Percentiles rank a stretch among this genome's conserved stretches.
phyloP scores from a whole-genome alignment of 2,797 vertebrate genomes.

The Austrolebias charrua region DNA sequence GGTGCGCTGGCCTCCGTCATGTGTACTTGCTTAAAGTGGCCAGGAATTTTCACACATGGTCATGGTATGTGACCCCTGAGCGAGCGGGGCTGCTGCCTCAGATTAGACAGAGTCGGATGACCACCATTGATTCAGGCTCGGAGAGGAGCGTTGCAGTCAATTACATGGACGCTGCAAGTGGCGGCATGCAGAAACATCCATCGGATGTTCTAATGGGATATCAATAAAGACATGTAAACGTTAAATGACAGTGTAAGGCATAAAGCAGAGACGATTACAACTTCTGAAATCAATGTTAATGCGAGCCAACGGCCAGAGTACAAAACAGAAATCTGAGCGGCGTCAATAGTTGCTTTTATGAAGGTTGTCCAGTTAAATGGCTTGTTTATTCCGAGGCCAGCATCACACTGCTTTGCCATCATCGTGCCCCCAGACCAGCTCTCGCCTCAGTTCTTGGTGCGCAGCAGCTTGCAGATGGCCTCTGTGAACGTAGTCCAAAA shows the following conservation, averaged over 20 bases:
- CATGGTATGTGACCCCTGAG: conserved; percentile 53
- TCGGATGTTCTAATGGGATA: conserved; percentile 47
- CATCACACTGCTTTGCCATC: conserved; percentile 67
- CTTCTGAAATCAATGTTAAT: conserved; percentile 61
- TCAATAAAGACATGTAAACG: conserved; percentile 57
- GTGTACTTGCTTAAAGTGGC: conserved; percentile 47
- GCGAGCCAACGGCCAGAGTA: conserved; percentile 35
- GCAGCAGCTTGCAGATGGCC: conserved; percentile 77
- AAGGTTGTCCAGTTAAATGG: conserved; percentile 62
- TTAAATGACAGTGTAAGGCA: conserved; percentile 61
- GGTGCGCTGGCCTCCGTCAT: conserved; percentile 7
- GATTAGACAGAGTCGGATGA: conserved; percentile 59
- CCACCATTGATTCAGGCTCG: conserved; percentile 59
- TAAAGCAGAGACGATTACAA: conserved; percentile 51
- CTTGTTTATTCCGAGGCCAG: conserved; percentile 72
- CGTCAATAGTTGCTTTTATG: conserved; percentile 69
- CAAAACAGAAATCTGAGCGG: conserved; percentile 36
- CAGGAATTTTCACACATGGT: conserved; percentile 61
- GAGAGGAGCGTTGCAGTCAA: conserved; percentile 53
- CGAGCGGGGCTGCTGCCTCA: conserved; percentile 49
- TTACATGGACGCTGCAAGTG: conserved; percentile 39
- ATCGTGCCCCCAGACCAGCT: conserved; percentile 63
- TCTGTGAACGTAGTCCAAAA: conserved; percentile 73
- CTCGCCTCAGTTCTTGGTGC: conserved; percentile 63
- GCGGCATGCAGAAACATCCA: conserved; percentile 39